Conservation (phyloP, 1,140 invertebrate genomes). For the Kradibia gibbosae region DNA sequence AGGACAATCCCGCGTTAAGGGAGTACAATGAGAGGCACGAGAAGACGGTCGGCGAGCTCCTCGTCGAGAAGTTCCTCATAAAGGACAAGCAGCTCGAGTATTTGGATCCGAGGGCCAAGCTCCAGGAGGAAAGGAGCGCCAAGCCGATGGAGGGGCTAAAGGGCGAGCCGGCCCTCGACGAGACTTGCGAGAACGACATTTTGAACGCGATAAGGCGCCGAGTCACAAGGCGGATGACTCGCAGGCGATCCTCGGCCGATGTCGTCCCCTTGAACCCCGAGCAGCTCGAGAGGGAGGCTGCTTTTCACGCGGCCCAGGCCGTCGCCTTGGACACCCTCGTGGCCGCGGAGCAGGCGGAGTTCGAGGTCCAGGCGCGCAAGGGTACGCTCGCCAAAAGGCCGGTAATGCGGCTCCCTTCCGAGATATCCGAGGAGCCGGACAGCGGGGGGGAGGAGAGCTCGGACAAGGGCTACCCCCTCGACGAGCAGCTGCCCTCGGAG, state of each 20-base stretch:
- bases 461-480: neutral
- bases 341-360: conserved; percentile 68
- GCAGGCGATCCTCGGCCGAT: conserved; percentile 65
- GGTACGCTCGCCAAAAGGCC: conserved; percentile 61
- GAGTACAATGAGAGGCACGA: conserved; percentile 67
- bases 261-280: conserved; percentile 60
- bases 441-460: conserved; percentile 42
- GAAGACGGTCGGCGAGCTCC: conserved; percentile 80
- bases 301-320: conserved; percentile 65
- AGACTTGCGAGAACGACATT: conserved; percentile 42
- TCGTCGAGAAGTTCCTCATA: conserved; percentile 84
- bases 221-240: conserved; percentile 65
- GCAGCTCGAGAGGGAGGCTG: conserved; percentile 62
- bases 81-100: conserved; percentile 75
- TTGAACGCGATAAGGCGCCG: conserved; percentile 57
- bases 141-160: conserved; percentile 1
- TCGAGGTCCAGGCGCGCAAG: conserved; percentile 61
- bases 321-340: conserved; percentile 70
- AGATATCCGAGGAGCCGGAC: conserved; percentile 29
- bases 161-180: neutral
- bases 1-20: conserved; percentile 70
- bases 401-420: conserved; percentile 20
- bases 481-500: neutral
- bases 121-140: conserved; percentile 60
- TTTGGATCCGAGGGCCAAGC: conserved; percentile 53